A percentile compares a stretch with the other conserved stretches of the same genome.
These are phyloP conservation scores for Theodoxus fluviatilis DNA, from an alignment of 2,888 invertebrate genomes.

Conservation along the genomic window DNA sequence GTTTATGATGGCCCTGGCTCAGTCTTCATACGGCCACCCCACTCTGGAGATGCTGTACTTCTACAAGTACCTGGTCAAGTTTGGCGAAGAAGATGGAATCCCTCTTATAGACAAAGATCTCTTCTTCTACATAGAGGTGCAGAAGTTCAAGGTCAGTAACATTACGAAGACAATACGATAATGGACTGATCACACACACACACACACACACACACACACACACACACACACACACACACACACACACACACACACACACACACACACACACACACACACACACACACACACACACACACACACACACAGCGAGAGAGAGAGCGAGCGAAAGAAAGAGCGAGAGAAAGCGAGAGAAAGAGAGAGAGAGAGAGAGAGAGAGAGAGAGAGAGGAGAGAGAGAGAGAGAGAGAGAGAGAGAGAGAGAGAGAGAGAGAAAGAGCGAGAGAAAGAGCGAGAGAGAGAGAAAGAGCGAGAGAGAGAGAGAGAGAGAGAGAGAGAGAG, in stretches of 20 bases:
- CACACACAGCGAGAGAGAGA: too few species aligned
- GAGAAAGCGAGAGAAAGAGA: background rate
- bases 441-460: background rate
- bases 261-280: too few species aligned
- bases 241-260: too few species aligned
- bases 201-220: too few species aligned
- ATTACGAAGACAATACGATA: too few species aligned
- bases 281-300: too few species aligned
- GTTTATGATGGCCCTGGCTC: constrained; percentile 54
- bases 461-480: constrained; percentile 14
- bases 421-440: background rate
- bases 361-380: background rate
- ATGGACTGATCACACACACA: too few species aligned
- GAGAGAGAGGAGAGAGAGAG: constrained; percentile 4
- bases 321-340: too few species aligned
- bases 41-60: constrained; percentile 60
- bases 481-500: background rate
- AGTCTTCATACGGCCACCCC: constrained; percentile 55
- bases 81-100: constrained; percentile 59
- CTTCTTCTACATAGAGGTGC: constrained; percentile 64
- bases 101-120: constrained; percentile 63
- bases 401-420: background rate
- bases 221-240: too few species aligned
- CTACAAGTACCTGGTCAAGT: constrained; percentile 62
- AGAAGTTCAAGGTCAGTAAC: constrained; percentile 64